Evolutionary conservation across 1,140 invertebrate species (phyloP).

Genomic region (Musca domestica): DNA sequence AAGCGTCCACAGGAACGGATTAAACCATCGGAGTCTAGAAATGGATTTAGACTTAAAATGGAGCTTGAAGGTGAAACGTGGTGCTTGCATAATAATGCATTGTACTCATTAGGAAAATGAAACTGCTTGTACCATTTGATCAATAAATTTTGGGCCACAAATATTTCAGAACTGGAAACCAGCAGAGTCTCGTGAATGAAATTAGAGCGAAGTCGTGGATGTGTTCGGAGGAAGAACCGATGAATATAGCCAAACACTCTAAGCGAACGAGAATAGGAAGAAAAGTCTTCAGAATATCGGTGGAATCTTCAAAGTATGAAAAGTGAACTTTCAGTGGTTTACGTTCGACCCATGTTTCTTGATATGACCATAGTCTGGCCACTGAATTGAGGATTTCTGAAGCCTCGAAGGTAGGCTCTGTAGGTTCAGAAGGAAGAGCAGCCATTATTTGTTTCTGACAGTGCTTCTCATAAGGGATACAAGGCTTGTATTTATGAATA

Average conservation of each 20-base stretch:
- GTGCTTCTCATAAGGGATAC: no score
- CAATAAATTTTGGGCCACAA: not conserved
- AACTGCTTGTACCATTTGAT: no score
- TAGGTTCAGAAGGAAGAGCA: no score
- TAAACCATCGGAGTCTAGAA: not conserved
- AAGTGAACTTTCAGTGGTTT: not conserved
- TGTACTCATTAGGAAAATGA: not conserved
- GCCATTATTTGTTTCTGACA: no score
- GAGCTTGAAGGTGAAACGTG: not conserved
- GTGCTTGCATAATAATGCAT: not conserved
- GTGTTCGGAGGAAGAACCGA: not conserved
- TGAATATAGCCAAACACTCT: not conserved
- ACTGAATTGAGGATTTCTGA: no score
- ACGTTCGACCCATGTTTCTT: no score
- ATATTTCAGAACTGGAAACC: not conserved
- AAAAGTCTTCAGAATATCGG: no score
- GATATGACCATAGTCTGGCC: no score
- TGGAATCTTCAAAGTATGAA: not conserved
- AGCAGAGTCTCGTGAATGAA: no score
- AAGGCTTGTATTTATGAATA: no score
- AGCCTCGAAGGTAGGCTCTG: no score
- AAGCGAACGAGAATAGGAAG: not conserved
- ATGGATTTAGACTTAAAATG: not conserved
- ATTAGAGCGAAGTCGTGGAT: not conserved
- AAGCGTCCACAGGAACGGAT: not conserved